These are phyloP conservation scores for Euclidia mi DNA, from an alignment of 2,888 invertebrate species.

Conservation along the genomic window DNA sequence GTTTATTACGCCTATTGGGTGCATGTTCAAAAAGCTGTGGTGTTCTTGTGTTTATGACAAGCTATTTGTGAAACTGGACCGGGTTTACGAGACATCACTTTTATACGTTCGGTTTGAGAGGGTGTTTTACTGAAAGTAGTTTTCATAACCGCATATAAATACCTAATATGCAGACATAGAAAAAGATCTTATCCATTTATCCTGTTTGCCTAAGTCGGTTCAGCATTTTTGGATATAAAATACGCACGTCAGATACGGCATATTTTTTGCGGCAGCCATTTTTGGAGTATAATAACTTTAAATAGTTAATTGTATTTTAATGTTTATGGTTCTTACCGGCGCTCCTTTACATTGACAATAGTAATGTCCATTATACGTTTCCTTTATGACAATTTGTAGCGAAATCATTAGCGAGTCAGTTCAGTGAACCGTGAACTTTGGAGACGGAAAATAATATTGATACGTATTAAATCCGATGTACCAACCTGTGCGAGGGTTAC, in stretches of 20 bases:
- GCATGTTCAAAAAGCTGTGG: conserved; percentile 29
- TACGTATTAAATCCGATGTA: conserved; percentile 11
- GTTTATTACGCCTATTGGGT: conserved; percentile 35
- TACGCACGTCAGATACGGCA: conserved; percentile 8
- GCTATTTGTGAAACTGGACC: conserved; percentile 37
- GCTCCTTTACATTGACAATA: conserved; percentile 49
- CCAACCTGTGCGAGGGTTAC: background rate
- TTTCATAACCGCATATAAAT: background rate
- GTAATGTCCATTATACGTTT: conserved; percentile 42
- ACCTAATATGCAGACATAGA: conserved; percentile 1
- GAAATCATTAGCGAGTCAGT: conserved; percentile 46
- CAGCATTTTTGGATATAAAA: conserved; percentile 12
- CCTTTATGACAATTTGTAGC: conserved; percentile 35
- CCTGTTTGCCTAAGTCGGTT: conserved; percentile 30
- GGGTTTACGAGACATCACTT: conserved; percentile 27
- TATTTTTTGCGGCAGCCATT: conserved; percentile 21
- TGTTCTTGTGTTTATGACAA: conserved; percentile 34
- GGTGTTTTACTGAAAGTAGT: background rate
- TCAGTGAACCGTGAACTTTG: conserved; percentile 32
- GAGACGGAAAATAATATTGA: conserved; percentile 27
- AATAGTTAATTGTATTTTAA: conserved; percentile 27
- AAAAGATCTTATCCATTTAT: conserved; percentile 30
- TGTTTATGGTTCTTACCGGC: conserved; percentile 34
- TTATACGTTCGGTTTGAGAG: conserved; percentile 8
- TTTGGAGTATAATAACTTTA: conserved; percentile 27